These are phyloP conservation scores for Pomatorhinus ruficollis DNA, from an alignment of 2,113 vertebrate species.

Conservation along the genomic window DNA sequence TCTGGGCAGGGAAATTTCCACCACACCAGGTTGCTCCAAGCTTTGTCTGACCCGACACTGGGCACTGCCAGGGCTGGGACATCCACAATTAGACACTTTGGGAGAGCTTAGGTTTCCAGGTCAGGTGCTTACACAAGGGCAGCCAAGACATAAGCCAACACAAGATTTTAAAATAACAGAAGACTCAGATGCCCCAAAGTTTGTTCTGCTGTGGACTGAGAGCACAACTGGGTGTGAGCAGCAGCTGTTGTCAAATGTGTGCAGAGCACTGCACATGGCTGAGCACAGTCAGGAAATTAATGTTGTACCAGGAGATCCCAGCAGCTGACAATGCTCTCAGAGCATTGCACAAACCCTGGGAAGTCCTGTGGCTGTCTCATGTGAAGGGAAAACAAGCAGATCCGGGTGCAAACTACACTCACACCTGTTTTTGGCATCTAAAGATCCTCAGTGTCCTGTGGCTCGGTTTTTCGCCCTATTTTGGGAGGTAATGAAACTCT, in stretches of 20 bases:
- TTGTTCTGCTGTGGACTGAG: background rate
- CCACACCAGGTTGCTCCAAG: background rate
- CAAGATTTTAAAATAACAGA: background rate
- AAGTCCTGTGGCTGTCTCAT: background rate
- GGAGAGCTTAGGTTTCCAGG: background rate
- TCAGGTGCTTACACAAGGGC: background rate
- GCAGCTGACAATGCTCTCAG: background rate
- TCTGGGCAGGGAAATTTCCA: background rate
- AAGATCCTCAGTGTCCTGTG: background rate
- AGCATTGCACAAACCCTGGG: background rate
- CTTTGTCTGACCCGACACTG: background rate
- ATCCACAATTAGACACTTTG: background rate
- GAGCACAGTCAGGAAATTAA: background rate
- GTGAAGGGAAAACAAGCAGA: background rate
- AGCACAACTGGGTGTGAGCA: background rate
- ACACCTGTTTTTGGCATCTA: background rate
- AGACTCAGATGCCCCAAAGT: background rate
- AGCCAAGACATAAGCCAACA: background rate
- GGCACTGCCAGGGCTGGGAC: background rate
- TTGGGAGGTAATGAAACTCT: background rate
- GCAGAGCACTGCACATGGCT: background rate
- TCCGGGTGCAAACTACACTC: background rate
- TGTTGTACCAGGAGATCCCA: background rate
- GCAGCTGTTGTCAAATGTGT: background rate
- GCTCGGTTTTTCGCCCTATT: background rate